Base-by-base conservation (phyloP, 2,113 vertebrate genomes). In the Percopsis transmontana region DNA sequence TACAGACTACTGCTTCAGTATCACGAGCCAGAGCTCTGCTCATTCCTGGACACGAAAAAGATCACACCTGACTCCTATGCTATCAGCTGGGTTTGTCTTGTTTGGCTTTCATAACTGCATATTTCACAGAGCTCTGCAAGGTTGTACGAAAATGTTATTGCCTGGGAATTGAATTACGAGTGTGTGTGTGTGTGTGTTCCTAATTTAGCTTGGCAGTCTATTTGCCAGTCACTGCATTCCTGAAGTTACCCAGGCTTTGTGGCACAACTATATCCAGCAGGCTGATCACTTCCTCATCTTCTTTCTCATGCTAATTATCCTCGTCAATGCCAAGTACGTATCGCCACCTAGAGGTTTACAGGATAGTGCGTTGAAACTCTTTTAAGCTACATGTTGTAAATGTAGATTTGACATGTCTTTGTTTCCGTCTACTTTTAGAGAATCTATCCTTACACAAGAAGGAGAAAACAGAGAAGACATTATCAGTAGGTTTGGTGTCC, bases 251-350 rank as follows among this genome's bases (percentile, higher is more conserved):
- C 94, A 95, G 87, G 88, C 93, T 62, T 90, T 99, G 88, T 99
- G 97, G 97, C 95, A 99, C 89, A 89, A 92, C 80, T 99, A 98
- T 87, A 86, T 99, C 85, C 96, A 97, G 74, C 95, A 97, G 91
- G 94, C 95, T 6, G 97, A 99, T 89, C 95, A 97, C 62, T 99
- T 99, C 88, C 94, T 99, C 84, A 92, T 98, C 90, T 99, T 98
- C 92, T 99, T 99, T 85, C 90, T 99, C 84, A 95, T 98, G 96
- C 93, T 99, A 78, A 94, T 99, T 92, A 98, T 99, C 84, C 97
- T 99, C 73, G 96, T 99, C 85, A 99, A 99, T 83, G 91, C 96
- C 92, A 99, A 99, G 97, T 99, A 91, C 80, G 95, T 92, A 38
- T 15, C 45, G 2, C 20, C 16, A 14, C 0, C 7, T 6, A 8